These are phyloP conservation scores for Aricia artaxerxes DNA, from an alignment of 2,888 invertebrate species.

Conservation along the genomic window DNA sequence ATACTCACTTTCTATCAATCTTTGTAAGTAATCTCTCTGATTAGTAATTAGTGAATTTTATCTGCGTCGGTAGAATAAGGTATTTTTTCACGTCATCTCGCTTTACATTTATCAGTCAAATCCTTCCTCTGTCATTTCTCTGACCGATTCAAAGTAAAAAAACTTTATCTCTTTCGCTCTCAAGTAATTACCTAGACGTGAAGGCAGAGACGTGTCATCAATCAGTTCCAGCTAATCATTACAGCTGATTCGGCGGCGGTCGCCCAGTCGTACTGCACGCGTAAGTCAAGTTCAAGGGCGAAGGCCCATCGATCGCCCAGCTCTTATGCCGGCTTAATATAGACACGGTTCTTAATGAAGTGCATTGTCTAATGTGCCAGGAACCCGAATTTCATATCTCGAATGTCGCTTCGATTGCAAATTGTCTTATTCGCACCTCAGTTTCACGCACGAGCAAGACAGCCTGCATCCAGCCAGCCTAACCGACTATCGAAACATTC, in stretches of 20 bases:
- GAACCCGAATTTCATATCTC: no score
- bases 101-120: neutral
- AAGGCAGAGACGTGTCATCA: neutral
- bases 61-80: neutral
- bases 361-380: neutral
- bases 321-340: neutral
- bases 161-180: neutral
- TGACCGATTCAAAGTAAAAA: neutral
- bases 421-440: no score
- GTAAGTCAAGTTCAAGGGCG: constrained; percentile 56
- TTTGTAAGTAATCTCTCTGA: no score
- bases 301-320: constrained; percentile 32
- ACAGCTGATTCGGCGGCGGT: constrained; percentile 32
- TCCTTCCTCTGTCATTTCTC: neutral
- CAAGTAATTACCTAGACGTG: neutral
- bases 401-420: no score
- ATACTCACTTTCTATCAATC: neutral
- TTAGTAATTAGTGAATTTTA: no score
- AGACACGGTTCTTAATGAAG: neutral
- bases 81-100: neutral
- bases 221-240: neutral
- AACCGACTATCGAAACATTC: no score
- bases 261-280: constrained; percentile 51
- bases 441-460: no score
- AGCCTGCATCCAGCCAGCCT: no score